Conservation (phyloP, 2,888 invertebrate species). For the Palloptera scutellata region DNA sequence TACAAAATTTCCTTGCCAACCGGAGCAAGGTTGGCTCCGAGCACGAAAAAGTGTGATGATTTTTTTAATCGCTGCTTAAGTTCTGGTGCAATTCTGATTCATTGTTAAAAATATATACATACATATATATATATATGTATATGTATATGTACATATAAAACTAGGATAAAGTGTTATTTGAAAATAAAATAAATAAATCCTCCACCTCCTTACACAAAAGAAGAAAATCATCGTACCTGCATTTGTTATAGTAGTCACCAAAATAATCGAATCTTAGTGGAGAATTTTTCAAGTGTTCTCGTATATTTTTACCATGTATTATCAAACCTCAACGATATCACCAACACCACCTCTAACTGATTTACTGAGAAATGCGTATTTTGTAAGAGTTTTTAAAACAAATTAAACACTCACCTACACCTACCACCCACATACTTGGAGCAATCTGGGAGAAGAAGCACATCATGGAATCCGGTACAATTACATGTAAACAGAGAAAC, state of each 20-base stretch:
- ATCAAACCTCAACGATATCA: constrained; percentile 18
- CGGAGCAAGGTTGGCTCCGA: no score
- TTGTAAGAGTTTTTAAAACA: constrained; percentile 18
- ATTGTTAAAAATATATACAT: constrained; percentile 36
- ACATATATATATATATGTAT: no score
- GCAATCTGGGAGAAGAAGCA: no score
- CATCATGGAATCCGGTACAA: no score
- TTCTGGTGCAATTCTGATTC: constrained; percentile 37
- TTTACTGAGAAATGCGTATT: constrained; percentile 12
- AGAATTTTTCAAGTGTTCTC: no score
- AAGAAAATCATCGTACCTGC: neutral
- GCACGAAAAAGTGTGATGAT: constrained; percentile 24
- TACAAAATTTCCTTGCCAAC: no score
- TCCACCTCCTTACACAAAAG: neutral
- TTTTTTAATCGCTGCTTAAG: constrained; percentile 40
- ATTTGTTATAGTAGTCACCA: no score
- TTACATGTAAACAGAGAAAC: no score
- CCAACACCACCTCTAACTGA: constrained; percentile 24
- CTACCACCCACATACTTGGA: no score
- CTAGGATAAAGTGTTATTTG: no score
- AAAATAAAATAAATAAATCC: neutral
- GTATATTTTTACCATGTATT: constrained; percentile 13
- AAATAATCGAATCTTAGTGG: no score
- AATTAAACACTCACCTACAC: neutral
- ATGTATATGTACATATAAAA: no score